These are phyloP conservation scores for Nemurella pictetii DNA, from an alignment of 2,888 invertebrate genomes.

Conservation along the genomic window DNA sequence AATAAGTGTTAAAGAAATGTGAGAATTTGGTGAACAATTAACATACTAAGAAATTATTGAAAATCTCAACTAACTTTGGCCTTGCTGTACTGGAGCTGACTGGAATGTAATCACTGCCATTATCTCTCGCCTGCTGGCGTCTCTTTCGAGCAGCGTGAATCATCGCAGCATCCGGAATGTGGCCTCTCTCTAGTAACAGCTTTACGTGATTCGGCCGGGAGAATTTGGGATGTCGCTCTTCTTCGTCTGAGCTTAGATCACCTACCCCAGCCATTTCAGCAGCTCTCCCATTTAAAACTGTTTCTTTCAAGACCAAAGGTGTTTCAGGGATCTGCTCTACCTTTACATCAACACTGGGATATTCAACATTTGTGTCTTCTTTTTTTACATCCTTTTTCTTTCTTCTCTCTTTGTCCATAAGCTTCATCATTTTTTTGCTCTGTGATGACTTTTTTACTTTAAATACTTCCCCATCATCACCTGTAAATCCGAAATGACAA, in stretches of 20 bases:
- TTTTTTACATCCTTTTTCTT: conserved; percentile 58
- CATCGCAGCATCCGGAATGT: conserved; percentile 96
- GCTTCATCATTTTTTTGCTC: conserved; percentile 85
- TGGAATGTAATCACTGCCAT: conserved; percentile 65
- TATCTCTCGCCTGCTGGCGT: conserved; percentile 90
- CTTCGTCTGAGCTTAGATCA: conserved; percentile 68
- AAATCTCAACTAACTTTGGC: conserved; percentile 35
- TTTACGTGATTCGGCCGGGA: conserved; percentile 72
- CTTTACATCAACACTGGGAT: conserved; percentile 42
- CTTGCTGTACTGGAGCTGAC: conserved; percentile 46
- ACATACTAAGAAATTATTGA: neutral
- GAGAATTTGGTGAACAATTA: too few species aligned
- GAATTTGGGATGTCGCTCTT: conserved; percentile 62
- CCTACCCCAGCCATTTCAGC: conserved; percentile 78
- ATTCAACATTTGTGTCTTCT: conserved; percentile 46
- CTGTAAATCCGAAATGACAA: conserved; percentile 54
- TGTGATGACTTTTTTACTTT: conserved; percentile 95
- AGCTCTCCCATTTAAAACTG: conserved; percentile 70
- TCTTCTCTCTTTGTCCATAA: conserved; percentile 76
- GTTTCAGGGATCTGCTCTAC: conserved; percentile 54
- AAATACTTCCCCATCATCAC: conserved; percentile 85
- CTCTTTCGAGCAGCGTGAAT: conserved; percentile 96
- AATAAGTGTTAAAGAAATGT: neutral
- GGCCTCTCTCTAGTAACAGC: conserved; percentile 80
- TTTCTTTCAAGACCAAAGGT: conserved; percentile 62